Percentiles rank a stretch among this genome's conserved stretches.
Conservation (phyloP, 2,888 invertebrate genomes). For the Sarcophaga subvicina region DNA sequence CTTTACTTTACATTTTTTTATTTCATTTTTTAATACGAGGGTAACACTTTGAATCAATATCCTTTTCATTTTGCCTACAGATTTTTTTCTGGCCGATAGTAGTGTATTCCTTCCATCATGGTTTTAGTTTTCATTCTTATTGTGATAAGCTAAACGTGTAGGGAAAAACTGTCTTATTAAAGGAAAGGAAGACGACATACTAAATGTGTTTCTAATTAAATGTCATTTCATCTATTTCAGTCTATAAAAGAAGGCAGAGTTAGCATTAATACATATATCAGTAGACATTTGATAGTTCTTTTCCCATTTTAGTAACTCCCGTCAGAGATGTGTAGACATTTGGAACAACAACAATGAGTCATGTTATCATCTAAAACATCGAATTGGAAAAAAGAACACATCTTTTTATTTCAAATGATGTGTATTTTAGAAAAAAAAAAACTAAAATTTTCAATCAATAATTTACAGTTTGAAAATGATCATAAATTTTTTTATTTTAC, state of each 20-base stretch:
- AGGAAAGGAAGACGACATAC: slow-evolving; percentile 8
- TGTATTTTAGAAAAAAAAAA: too few relatives aligned
- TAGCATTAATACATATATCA: neutral
- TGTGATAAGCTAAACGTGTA: slow-evolving; percentile 1
- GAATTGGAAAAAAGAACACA: too few relatives aligned
- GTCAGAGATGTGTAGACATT: too few relatives aligned
- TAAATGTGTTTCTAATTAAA: slow-evolving; percentile 52
- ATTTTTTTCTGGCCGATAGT: neutral
- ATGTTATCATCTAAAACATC: too few relatives aligned
- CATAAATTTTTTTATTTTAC: too few relatives aligned
- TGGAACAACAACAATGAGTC: too few relatives aligned
- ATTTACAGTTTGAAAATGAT: too few relatives aligned
- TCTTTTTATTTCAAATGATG: too few relatives aligned
- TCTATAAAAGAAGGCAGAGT: neutral
- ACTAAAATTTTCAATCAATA: too few relatives aligned
- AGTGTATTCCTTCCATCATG: slow-evolving; percentile 9
- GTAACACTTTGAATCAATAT: neutral
- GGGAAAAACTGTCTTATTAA: slow-evolving; percentile 33
- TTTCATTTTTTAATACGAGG: neutral
- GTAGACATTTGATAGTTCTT: neutral
- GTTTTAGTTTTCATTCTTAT: slow-evolving; percentile 22
- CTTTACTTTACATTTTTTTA: neutral
- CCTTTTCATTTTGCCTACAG: neutral
- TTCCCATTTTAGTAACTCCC: too few relatives aligned
- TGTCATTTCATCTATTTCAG: slow-evolving; percentile 36